Evolutionary conservation across 2,888 invertebrate genomes (phyloP), one percentile per base, ranked within the genome.

Genomic region (Athalia rosae): DNA sequence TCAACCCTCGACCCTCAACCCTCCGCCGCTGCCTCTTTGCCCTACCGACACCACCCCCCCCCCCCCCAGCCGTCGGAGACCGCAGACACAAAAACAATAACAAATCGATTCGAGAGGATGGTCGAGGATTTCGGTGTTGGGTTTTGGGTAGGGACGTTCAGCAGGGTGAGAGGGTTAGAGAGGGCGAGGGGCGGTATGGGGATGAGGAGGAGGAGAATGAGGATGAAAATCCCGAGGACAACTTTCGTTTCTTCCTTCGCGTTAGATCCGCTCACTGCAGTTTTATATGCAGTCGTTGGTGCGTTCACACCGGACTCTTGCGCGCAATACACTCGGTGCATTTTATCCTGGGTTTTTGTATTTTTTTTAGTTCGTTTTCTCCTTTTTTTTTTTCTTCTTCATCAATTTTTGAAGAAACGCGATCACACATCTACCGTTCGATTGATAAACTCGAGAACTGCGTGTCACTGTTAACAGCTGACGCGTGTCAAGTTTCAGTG

Each of bases 1-100:
- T 76, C 67, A 71, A 79, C 79, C 71, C 81, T 76, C 79, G 69
- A 73, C 80, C 78, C 76, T 79, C 76, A 61, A 41, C 78, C 45
- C 77, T 79, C 67, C 76, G 77, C 79, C 53, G 80, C 80, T 62
- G 4, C 78, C 74, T 47, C 58, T n/a, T 56, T 81, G 78, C 81
- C 85, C 81, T 82, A 81, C 83, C 79, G 78, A 80, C 28, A 28
- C 28, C 85, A 84, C 84, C 85, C 83, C 82, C 85, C 84, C 85
- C 76, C 85, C 84, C 84, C 85, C 83, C 82, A 85, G 84, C 85
- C 76, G 15, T 61, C 28, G 58, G 59, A 74, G 74, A 89, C 88
- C 88, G 88, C 88, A 88, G 88, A 88, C 87, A 88, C 88, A 88
- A 89, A 89, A 89, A 89, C 89, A 88, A 88, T 89, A 88, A 89